Base-by-base conservation (phyloP, 2,888 invertebrate species). In the Tetramorium bicarinatum region DNA sequence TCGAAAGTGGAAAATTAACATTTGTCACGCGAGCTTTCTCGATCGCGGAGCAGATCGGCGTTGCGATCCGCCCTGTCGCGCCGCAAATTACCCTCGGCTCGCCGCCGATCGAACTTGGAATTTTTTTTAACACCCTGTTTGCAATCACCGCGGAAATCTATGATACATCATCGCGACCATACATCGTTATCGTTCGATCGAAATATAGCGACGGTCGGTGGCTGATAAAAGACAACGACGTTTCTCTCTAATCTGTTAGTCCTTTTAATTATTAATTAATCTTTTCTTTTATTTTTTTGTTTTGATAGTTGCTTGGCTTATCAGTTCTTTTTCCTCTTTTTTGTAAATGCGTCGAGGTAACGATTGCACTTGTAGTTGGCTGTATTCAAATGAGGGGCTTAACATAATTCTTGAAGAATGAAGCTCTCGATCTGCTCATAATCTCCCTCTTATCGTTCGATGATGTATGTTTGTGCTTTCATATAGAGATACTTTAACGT, bases 401-500 rank as follows among this genome's bases (percentile, higher is more conserved):
- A 41, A 77, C 13, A 41, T 52, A 41, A 54, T 77, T 18, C 25
- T 15, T n/a, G 41, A 52, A 67, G n/a, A 29, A 54, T 41, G 41
- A 67, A n/a, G 69, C 15, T 29, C 52, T 69, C 77, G 69, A 69
- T 77, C 77, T 69, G 71, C 71, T 66, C 79, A 56, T 71, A 59
- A 79, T 79, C 25, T 41, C 25, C 64, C 54, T 41, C 41, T 54
- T 54, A 61, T 54, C 52, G n/a, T 52, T 52, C 66, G 38, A 66
- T 52, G 66, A 66, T 52, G 44, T 62, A 62, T 52, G n/a, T 69
- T 34, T 69, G 47, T 44, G 54, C 56, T 44, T 79, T 56, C 44
- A 56, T 34, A 54, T 79, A 79, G 76, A 76, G 52, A 76, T 66
- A 77, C 52, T 66, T 77, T 66, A 77, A 77, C 76, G 67, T 77